phyloP scores from a whole-genome alignment of 1,140 invertebrate genomes.

The Drosophila kurseongensis region DNA sequence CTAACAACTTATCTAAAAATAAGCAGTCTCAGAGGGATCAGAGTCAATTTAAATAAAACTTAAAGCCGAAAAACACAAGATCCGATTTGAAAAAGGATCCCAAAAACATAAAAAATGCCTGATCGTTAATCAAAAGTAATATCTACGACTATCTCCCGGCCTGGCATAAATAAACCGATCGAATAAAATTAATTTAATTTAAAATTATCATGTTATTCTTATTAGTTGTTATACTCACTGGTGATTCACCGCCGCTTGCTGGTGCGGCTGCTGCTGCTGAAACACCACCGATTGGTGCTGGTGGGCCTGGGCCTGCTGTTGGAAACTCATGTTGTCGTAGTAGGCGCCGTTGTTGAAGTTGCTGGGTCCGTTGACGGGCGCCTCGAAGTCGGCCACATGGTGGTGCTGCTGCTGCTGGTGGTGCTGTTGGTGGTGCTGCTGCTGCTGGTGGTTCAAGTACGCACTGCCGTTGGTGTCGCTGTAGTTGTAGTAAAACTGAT shows the following conservation, averaged over 20 bases:
- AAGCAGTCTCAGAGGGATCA: too few relatives aligned
- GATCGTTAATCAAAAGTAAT: too few relatives aligned
- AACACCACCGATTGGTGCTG: constrained; percentile 68
- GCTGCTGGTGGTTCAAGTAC: constrained; percentile 75
- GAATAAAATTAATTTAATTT: too few relatives aligned
- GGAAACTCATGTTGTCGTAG: constrained; percentile 80
- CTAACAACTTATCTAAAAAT: too few relatives aligned
- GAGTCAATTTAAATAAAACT: too few relatives aligned
- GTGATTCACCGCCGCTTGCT: constrained; percentile 60
- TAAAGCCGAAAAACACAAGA: too few relatives aligned
- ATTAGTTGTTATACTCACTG: constrained; percentile 48
- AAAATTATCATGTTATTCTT: too few relatives aligned
- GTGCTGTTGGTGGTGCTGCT: constrained; percentile 48
- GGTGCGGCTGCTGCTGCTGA: constrained; percentile 65
- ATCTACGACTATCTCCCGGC: too few relatives aligned
- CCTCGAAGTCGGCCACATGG: constrained; percentile 69
- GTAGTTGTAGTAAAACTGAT: constrained; percentile 78
- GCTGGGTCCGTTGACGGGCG: constrained; percentile 57
- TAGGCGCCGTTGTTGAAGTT: constrained; percentile 77
- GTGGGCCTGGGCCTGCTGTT: constrained; percentile 51
- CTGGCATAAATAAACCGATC: too few relatives aligned
- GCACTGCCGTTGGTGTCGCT: constrained; percentile 70
- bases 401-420: constrained; percentile 58
- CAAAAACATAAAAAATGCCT: too few relatives aligned
- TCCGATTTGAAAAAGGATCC: too few relatives aligned